These are phyloP conservation scores for Tetrao urogallus DNA, from an alignment of 2,113 vertebrate species.

Conservation along the genomic window DNA sequence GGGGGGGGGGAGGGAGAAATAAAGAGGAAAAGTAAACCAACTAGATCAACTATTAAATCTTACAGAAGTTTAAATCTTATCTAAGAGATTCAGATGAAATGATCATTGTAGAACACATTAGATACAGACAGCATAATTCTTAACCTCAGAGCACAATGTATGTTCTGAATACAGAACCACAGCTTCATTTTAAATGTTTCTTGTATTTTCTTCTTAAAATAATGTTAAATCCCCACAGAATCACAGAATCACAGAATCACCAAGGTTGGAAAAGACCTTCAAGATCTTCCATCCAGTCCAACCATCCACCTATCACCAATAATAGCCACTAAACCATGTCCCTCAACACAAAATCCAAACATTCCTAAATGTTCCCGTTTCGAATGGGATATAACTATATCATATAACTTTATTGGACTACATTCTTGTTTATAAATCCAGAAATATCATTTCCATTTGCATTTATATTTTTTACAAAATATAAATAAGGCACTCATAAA, in stretches of 20 bases:
- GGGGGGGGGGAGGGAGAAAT: no score
- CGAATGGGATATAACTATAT: not conserved
- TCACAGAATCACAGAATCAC: no score
- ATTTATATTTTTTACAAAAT: not conserved
- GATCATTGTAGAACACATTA: not conserved
- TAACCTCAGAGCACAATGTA: not conserved
- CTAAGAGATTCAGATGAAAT: not conserved
- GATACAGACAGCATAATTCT: not conserved
- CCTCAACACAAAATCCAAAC: no score
- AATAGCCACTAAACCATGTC: no score
- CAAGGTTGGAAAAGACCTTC: no score
- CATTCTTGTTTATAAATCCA: not conserved
- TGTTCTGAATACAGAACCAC: not conserved
- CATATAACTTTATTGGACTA: not conserved
- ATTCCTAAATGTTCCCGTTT: not conserved
- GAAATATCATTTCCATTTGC: not conserved
- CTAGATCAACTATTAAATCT: not conserved
- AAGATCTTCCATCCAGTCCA: no score
- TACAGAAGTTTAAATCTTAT: not conserved
- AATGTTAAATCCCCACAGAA: not conserved
- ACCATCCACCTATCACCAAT: no score
- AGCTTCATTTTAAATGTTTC: not conserved
- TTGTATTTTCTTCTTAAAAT: not conserved
- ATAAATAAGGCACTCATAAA: not conserved
- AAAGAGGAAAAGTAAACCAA: not conserved